Evolutionary conservation across 1,140 invertebrate species (phyloP).

Genomic region (Oncopodura yosiiana): DNA sequence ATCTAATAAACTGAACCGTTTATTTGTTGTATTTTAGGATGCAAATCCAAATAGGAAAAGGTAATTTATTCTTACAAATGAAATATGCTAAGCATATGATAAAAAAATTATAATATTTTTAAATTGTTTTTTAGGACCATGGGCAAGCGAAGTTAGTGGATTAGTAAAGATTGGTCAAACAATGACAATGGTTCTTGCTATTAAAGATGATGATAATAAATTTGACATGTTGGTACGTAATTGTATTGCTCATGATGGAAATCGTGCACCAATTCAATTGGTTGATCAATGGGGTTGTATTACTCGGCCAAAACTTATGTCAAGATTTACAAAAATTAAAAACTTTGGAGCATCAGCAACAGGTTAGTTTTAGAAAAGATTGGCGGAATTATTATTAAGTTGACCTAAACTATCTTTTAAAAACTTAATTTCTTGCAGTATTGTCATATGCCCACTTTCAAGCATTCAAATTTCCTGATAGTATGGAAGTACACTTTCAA

Average conservation of each 20-base stretch:
- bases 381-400: neutral
- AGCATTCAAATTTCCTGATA: constrained; percentile 88
- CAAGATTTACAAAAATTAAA: constrained; percentile 86
- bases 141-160: constrained; percentile 88
- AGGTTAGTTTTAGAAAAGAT: constrained; percentile 57
- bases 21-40: no score
- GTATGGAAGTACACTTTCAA: constrained; percentile 93
- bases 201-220: constrained; percentile 90
- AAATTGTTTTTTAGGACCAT: no score
- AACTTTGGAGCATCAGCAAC: constrained; percentile 87
- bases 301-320: constrained; percentile 82
- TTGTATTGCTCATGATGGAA: constrained; percentile 88
- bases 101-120: no score
- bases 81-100: no score
- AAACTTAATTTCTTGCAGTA: no score
- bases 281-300: constrained; percentile 89
- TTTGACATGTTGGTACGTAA: constrained; percentile 92
- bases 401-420: no score
- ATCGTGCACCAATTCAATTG: constrained; percentile 84
- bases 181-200: constrained; percentile 93
- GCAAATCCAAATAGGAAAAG: no score
- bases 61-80: no score
- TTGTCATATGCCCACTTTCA: constrained; percentile 46
- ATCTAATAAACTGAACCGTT: no score
- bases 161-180: constrained; percentile 91